These are phyloP conservation scores for Bucorvus abyssinicus DNA, from an alignment of 2,797 vertebrate species.

Conservation along the genomic window DNA sequence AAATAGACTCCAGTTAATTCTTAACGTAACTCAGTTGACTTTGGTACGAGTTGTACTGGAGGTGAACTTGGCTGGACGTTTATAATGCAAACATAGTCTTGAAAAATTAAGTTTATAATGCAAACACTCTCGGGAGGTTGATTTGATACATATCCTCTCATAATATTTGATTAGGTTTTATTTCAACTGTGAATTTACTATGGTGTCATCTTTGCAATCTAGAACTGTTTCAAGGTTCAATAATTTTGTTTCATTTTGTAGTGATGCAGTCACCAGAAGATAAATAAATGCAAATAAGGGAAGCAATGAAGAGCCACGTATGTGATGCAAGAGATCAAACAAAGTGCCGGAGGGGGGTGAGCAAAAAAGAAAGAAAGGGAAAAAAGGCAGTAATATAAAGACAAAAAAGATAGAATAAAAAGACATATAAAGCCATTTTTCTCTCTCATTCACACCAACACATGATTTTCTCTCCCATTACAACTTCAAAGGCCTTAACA, in stretches of 20 bases:
- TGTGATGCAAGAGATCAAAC: constrained; percentile 40
- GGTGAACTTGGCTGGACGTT: constrained; percentile 41
- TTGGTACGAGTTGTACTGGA: neutral
- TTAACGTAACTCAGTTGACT: neutral
- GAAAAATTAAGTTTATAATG: constrained; percentile 54
- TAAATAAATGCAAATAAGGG: constrained; percentile 61
- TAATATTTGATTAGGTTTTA: constrained; percentile 70
- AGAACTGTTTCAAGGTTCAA: constrained; percentile 71
- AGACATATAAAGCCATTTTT: neutral
- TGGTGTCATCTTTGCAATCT: constrained; percentile 66
- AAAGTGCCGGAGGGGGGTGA: neutral
- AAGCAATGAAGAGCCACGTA: constrained; percentile 10
- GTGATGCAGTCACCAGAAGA: constrained; percentile 31
- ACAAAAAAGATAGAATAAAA: neutral
- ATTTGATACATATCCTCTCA: constrained; percentile 51
- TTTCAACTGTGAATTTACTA: constrained; percentile 68
- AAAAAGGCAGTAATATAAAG: neutral
- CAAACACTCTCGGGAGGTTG: constrained; percentile 34
- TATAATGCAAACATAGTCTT: constrained; percentile 34
- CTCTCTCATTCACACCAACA: neutral
- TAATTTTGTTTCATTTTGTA: constrained; percentile 65
- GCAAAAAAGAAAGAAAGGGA: neutral
- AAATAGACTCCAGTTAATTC: neutral
- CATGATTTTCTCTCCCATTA: neutral
- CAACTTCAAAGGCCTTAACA: neutral